Evolutionary conservation across 2,113 vertebrate genomes (phyloP).

Genomic region (Triplophysa dalaica): DNA sequence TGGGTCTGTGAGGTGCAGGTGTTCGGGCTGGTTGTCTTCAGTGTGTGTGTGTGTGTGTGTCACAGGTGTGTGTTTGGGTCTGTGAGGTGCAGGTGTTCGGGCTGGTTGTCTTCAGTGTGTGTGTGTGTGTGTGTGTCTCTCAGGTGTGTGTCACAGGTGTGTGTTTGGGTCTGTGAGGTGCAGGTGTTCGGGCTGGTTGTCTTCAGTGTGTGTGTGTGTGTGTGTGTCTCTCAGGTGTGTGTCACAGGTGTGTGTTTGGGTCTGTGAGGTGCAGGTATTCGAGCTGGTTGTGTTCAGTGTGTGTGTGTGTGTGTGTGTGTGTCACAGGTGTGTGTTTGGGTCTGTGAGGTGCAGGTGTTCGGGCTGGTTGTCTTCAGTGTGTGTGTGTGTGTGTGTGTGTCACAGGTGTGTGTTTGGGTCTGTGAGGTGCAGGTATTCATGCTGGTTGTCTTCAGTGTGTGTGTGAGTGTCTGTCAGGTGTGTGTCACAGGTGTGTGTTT

Average conservation of each 20-base stretch:
- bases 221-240: background rate
- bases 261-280: constrained; percentile 88
- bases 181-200: constrained; percentile 82
- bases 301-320: constrained; percentile 46
- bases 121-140: constrained; percentile 42
- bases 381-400: constrained; percentile 46
- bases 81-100: constrained; percentile 89
- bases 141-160: constrained; percentile 17
- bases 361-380: constrained; percentile 61
- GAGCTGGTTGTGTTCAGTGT: constrained; percentile 61
- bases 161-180: constrained; percentile 79
- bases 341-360: constrained; percentile 88
- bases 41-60: constrained; percentile 51
- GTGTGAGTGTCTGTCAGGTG: constrained; percentile 3
- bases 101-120: constrained; percentile 58
- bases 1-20: constrained; percentile 81
- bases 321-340: constrained; percentile 65
- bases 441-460: constrained; percentile 58
- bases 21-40: constrained; percentile 75
- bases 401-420: constrained; percentile 65
- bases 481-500: constrained; percentile 62
- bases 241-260: constrained; percentile 65
- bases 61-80: constrained; percentile 65
- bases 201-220: constrained; percentile 55
- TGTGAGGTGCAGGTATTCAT: constrained; percentile 89